phyloP scores from a whole-genome alignment of 2,888 invertebrate genomes.

The Rhodophaea formosa region DNA sequence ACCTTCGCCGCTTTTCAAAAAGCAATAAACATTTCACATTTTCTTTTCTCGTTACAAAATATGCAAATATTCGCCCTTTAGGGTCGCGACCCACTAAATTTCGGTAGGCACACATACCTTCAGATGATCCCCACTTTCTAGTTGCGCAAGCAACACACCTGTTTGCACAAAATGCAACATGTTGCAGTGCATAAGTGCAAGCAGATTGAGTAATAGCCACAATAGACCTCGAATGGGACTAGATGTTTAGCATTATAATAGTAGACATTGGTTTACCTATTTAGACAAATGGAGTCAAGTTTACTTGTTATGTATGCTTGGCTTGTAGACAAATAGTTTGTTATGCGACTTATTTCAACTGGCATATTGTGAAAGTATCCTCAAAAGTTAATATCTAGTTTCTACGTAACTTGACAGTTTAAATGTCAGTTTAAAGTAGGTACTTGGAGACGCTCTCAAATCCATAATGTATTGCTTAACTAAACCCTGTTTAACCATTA shows the following conservation, averaged over 20 bases:
- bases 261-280: constrained; percentile 7
- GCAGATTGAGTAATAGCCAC: constrained; percentile 8
- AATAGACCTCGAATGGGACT: constrained; percentile 10
- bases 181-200: constrained; percentile 1
- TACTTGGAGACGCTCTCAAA: too few relatives aligned
- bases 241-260: constrained; percentile 13
- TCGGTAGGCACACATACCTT: background rate
- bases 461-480: too few relatives aligned
- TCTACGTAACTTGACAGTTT: too few relatives aligned
- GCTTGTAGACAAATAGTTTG: background rate
- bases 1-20: constrained; percentile 12
- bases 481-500: too few relatives aligned
- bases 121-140: constrained; percentile 19
- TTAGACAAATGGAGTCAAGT: constrained; percentile 14
- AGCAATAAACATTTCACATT: too few relatives aligned
- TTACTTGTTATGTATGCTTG: constrained; percentile 9
- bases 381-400: background rate
- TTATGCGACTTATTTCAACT: background rate
- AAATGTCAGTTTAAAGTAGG: too few relatives aligned
- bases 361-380: background rate
- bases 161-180: constrained; percentile 11
- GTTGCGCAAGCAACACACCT: constrained; percentile 19
- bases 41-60: constrained; percentile 10
- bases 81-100: constrained; percentile 12
- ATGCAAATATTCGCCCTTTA: constrained; percentile 17